A percentile compares a stretch with the other conserved stretches of the same genome.
phyloP scores from a whole-genome alignment of 2,113 vertebrate genomes.

The Jaculus jaculus region DNA sequence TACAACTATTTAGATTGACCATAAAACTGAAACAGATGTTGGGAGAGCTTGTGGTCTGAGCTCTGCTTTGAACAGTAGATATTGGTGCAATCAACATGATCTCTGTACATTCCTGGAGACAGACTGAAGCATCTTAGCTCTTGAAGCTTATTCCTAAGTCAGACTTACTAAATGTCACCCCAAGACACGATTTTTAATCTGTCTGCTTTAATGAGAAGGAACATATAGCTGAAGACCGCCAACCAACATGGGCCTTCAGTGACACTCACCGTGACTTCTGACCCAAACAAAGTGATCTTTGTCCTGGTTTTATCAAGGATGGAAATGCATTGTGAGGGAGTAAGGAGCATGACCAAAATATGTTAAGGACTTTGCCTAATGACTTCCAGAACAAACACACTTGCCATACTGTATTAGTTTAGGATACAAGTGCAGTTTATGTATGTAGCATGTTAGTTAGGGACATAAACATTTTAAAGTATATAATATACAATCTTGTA shows the following conservation, averaged over 20 bases:
- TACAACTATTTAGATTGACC: slow-evolving; percentile 57
- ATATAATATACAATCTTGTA: neutral
- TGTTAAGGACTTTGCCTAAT: neutral
- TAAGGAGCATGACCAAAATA: slow-evolving; percentile 7
- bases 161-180: slow-evolving; percentile 5
- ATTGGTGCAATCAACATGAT: slow-evolving; percentile 57
- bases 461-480: neutral
- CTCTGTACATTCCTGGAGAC: slow-evolving; percentile 68
- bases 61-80: slow-evolving; percentile 70
- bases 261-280: slow-evolving; percentile 10
- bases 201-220: slow-evolving; percentile 53
- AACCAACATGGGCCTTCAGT: neutral
- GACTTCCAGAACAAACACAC: neutral
- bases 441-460: neutral
- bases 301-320: slow-evolving; percentile 36
- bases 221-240: slow-evolving; percentile 37
- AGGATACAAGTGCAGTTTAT: neutral
- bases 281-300: slow-evolving; percentile 4
- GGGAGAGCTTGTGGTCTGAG: slow-evolving; percentile 53
- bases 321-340: neutral
- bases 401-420: slow-evolving; percentile 10
- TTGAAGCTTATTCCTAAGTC: neutral
- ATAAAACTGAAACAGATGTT: slow-evolving; percentile 76
- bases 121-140: slow-evolving; percentile 59
- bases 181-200: slow-evolving; percentile 33